phyloP scores from a whole-genome alignment of 2,113 vertebrate species.

The Pao palembangensis region DNA sequence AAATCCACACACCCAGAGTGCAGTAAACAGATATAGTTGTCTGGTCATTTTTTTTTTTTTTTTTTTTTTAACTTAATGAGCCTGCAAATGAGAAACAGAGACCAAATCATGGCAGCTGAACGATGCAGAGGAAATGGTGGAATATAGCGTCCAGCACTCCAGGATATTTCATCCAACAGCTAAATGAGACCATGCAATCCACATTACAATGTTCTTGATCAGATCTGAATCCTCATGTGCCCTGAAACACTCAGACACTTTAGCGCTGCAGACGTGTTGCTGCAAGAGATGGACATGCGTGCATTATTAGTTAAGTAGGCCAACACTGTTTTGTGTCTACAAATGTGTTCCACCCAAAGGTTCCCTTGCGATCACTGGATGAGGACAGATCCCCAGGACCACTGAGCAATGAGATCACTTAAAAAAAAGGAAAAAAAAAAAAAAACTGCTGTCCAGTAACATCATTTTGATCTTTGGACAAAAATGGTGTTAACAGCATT shows the following conservation, averaged over 20 bases:
- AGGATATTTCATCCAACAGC: constrained; percentile 10
- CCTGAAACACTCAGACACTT: constrained; percentile 4
- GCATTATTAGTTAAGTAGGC: constrained; percentile 6
- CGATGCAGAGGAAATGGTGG: constrained; percentile 7
- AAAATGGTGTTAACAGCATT: constrained; percentile 21
- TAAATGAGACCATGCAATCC: constrained; percentile 9
- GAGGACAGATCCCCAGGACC: constrained; percentile 10
- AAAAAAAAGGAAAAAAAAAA: background rate
- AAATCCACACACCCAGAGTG: constrained; percentile 14
- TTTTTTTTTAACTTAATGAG: constrained; percentile 11
- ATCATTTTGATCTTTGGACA: constrained; percentile 16
- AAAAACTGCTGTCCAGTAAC: background rate
- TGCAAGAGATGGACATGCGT: constrained; percentile 11
- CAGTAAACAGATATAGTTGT: constrained; percentile 21
- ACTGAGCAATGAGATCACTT: constrained; percentile 11
- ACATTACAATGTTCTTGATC: background rate
- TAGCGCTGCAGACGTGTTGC: background rate
- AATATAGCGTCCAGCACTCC: constrained; percentile 1
- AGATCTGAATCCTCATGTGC: constrained; percentile 15
- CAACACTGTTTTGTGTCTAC: constrained; percentile 6
- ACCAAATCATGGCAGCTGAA: constrained; percentile 11
- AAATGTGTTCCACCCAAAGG: constrained; percentile 21
- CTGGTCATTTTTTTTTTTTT: constrained; percentile 4
- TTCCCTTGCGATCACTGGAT: background rate
- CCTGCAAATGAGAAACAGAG: constrained; percentile 42